Base-by-base conservation (phyloP, 1,140 invertebrate species). In the Subanguina moxae region DNA sequence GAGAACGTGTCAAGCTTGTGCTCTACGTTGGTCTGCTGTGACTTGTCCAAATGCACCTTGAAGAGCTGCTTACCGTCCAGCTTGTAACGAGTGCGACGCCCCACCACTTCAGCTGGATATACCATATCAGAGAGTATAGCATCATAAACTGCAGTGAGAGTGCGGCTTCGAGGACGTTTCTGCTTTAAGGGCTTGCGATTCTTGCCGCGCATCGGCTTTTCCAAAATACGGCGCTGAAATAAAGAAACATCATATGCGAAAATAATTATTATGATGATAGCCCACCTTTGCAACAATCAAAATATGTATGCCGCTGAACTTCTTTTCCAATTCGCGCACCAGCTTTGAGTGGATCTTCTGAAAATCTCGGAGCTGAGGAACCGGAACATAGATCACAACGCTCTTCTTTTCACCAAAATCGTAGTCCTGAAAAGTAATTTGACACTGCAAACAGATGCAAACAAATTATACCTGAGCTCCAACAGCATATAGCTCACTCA, bases 1-100 rank as follows among this genome's bases (percentile, higher is more conserved):
- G 91, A 89, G 87, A 98, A 97, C 57, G 94, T 97, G 78, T 97
- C 94, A 77, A 95, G 89, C 88, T 98, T 98, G 84, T 98, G 94
- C 87, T n/a, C n/a, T n/a, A n/a, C n/a, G n/a, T n/a, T n/a, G n/a
- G n/a, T n/a, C n/a, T n/a, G n/a, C n/a, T n/a, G 97, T 95, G 85
- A 98, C 85, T 96, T 97, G 84, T 99, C 96, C 72, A 99, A 86
- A 85, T 98, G 95, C 15, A 46, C 74, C 87, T 99, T 99, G 78
- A 95, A 93, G 27, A 98, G 85, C 76, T 94, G 89, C 46, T 91
- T 91, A 32, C 94, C 94, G 85, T 98, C 94, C 62, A 97, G 85
- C 84, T 93, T 94, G 56, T 97, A 89, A 77, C 94, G 88, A 79
- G 95, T 96, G 71, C 96, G 88, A 85, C 97, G 97, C 80, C 96